Evolutionary conservation across 92 coral and sea anemone species (phyloP).

Genomic region (Muricea muricata): DNA sequence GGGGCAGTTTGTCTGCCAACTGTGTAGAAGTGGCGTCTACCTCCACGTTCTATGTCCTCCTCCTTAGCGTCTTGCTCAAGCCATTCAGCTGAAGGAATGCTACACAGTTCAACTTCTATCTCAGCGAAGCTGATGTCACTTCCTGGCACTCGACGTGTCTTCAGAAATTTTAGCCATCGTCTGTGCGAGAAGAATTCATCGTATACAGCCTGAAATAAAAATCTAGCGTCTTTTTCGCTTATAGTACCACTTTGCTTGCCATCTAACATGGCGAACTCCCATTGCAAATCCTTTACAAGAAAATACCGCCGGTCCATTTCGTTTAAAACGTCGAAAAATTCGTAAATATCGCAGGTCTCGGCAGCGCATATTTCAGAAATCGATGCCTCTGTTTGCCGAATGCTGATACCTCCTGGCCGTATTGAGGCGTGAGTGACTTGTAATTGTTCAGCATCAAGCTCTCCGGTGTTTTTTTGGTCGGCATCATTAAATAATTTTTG

Average conservation of each 20-base stretch:
- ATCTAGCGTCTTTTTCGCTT: slow-evolving; percentile 87
- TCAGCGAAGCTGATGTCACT: slow-evolving; percentile 94
- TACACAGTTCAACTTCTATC: slow-evolving; percentile 94
- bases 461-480: slow-evolving; percentile 81
- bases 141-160: slow-evolving; percentile 94
- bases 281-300: slow-evolving; percentile 85
- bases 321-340: slow-evolving; percentile 88
- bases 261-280: slow-evolving; percentile 98
- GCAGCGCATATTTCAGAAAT: slow-evolving; percentile 84
- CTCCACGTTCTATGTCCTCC: slow-evolving; percentile 82
- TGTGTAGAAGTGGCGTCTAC: not conserved
- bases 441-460: slow-evolving; percentile 85
- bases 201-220: slow-evolving; percentile 94
- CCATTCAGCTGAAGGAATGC: slow-evolving; percentile 95
- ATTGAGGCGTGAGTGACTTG: slow-evolving; percentile 76
- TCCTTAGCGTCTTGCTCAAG: slow-evolving; percentile 90
- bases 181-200: slow-evolving; percentile 93
- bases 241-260: slow-evolving; percentile 91
- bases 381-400: slow-evolving; percentile 88
- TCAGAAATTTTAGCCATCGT: slow-evolving; percentile 89
- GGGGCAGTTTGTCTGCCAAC: not conserved
- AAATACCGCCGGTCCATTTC: slow-evolving; percentile 98
- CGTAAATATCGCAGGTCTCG: slow-evolving; percentile 89
- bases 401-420: slow-evolving; percentile 88
- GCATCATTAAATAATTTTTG: slow-evolving; percentile 72